Percentiles rank a stretch among this genome's conserved stretches.
Conservation (phyloP, 92 coral and sea anemone genomes). For the Umimayanthus kanabou region DNA sequence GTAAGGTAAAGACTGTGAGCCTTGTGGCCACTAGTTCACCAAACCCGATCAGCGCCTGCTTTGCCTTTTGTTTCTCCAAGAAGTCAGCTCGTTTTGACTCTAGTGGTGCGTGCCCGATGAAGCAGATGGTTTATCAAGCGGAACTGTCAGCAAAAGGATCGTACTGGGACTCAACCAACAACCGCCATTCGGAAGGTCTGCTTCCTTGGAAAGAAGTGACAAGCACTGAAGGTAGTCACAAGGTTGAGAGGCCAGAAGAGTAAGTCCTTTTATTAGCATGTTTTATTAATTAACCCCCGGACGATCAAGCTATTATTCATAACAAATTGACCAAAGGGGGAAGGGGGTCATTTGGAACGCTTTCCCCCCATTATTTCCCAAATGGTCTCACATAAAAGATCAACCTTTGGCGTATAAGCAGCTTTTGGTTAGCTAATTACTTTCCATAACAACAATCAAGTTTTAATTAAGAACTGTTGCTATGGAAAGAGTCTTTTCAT, state of each 20-base stretch:
- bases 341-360: no score
- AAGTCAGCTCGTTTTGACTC: neutral
- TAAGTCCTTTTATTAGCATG: neutral
- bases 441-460: no score
- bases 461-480: no score
- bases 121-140: neutral
- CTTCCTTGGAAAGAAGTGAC: neutral
- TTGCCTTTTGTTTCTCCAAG: neutral
- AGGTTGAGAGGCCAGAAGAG: neutral
- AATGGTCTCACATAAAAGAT: no score
- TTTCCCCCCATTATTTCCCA: no score
- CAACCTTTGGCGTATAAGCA: no score
- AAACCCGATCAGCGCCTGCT: neutral
- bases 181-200: neutral
- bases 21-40: neutral
- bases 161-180: neutral
- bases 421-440: no score
- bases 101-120: neutral
- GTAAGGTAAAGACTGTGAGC: neutral
- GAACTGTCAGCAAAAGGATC: neutral
- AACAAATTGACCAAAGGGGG: no score
- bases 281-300: no score
- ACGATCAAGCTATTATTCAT: no score
- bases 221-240: neutral
- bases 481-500: no score